Evolutionary conservation across 2,113 vertebrate species (phyloP).

Genomic region (Rhynchopsitta pachyrhyncha): DNA sequence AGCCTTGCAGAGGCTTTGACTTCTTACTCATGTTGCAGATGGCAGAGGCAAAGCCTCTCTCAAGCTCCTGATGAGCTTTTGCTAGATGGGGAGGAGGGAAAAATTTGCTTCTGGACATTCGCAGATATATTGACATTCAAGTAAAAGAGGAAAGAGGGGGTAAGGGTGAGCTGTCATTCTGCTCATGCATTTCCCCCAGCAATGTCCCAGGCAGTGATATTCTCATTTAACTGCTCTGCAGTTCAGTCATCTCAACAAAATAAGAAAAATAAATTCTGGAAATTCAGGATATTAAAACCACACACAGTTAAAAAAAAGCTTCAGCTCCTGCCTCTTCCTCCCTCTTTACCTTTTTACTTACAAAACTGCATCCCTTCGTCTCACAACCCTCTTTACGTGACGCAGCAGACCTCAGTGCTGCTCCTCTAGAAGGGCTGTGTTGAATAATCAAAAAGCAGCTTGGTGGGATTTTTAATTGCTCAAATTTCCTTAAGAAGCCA

Average conservation of each 20-base stretch:
- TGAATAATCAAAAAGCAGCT: neutral
- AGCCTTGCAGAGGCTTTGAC: neutral
- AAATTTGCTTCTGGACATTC: neutral
- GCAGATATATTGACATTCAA: neutral
- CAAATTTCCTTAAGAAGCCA: neutral
- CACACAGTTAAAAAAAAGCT: neutral
- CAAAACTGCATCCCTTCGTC: neutral
- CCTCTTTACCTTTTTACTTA: neutral
- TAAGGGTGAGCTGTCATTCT: neutral
- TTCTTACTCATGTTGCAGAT: neutral
- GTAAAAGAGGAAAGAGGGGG: neutral
- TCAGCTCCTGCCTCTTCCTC: neutral
- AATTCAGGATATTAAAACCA: neutral
- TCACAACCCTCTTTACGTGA: neutral
- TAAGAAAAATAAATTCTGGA: neutral
- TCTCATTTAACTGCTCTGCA: neutral
- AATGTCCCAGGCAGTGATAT: neutral
- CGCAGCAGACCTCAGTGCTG: neutral
- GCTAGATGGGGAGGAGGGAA: neutral
- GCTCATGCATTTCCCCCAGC: neutral
- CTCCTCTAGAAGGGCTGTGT: neutral
- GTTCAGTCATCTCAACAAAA: neutral
- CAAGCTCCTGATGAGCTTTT: neutral
- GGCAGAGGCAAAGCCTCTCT: neutral
- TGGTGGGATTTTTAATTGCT: constrained; percentile 1